Percentiles rank a stretch among this genome's conserved stretches.
These are phyloP conservation scores for Arizona elegans DNA, from an alignment of 2,113 vertebrate genomes.

Conservation along the genomic window DNA sequence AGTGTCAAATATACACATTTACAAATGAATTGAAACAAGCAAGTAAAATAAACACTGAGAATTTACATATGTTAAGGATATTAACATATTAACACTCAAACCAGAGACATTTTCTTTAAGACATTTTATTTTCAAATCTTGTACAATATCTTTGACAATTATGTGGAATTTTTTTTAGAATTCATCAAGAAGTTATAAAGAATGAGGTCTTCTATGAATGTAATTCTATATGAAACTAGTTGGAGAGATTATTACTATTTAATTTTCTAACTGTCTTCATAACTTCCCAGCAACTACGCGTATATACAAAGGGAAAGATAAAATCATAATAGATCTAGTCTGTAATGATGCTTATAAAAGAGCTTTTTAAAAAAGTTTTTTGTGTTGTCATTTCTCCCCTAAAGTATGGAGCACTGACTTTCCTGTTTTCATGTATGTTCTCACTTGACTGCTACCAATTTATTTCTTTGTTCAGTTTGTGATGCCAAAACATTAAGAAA, in stretches of 20 bases:
- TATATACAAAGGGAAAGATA: background rate
- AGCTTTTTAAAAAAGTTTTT: background rate
- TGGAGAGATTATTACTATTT: slow-evolving; percentile 1
- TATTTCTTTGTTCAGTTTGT: background rate
- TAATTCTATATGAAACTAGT: slow-evolving; percentile 16
- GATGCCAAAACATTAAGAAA: background rate
- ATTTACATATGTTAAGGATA: slow-evolving; percentile 9
- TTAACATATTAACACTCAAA: background rate
- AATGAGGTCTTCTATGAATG: slow-evolving; percentile 18
- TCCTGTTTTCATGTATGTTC: slow-evolving; percentile 1
- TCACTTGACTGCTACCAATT: background rate
- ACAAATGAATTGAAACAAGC: slow-evolving; percentile 25
- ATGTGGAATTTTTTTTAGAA: background rate
- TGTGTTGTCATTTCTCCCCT: background rate
- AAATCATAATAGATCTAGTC: slow-evolving; percentile 6
- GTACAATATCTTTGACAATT: slow-evolving; percentile 15
- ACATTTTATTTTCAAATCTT: background rate
- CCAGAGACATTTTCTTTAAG: slow-evolving; percentile 9
- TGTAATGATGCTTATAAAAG: slow-evolving; percentile 36
- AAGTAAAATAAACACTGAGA: background rate
- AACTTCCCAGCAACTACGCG: background rate
- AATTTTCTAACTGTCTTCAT: background rate
- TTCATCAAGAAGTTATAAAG: background rate
- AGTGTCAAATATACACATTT: slow-evolving; percentile 7
- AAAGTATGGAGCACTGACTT: background rate